Evolutionary conservation across 2,113 vertebrate genomes (phyloP), one percentile per base, ranked within the genome.

Genomic region (Calyptomena viridis): DNA sequence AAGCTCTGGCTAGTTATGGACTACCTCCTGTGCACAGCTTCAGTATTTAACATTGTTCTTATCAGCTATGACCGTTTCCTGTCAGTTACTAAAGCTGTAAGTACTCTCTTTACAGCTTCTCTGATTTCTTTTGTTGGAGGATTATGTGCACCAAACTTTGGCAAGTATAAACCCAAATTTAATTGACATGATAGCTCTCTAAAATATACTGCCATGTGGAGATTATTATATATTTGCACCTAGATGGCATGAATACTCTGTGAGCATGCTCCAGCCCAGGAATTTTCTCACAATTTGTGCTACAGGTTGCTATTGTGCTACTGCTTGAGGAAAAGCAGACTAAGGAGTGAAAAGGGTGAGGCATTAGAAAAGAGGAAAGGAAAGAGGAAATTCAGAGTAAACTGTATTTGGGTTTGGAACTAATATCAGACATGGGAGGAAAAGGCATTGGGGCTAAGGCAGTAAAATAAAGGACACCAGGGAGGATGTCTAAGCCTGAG

Each of bases 41-140:
- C 99, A 15, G 98, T 98, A 28, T 99, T 99, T 97, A 99, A 97
- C 96, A 98, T 99, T 42, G 98, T 99, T 80, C 98, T 99, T 67
- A 99, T 99, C 97, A 99, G 98, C 94, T 99, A 99, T 13, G 99
- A 99, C 93, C 98, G 98, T 64, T 99, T 99, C 72, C 97, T 99
- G 39, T 99, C 98, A 16, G 98, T 99, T 94, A 99, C 98, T 27
- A 98, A 98, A 92, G 99, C 98, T 62, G 99, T 99, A 97, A 99
- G 99, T 99, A 92, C 21, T 11, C 25, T 68, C 19, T 78, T 87
- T 28, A 23, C 25, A 60, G 8, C 11, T 46, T 64, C 37, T 71
- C 39, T 68, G 47, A 59, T 69, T 66, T 74, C 84, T 46, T 58
- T 17, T 8, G 7, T 28, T 31, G n/a, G 24, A 44, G 30, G 19